Percentiles rank a stretch among this genome's conserved stretches.
Conservation (phyloP, 2,113 vertebrate species). For the Myrmophylax atrothorax region DNA sequence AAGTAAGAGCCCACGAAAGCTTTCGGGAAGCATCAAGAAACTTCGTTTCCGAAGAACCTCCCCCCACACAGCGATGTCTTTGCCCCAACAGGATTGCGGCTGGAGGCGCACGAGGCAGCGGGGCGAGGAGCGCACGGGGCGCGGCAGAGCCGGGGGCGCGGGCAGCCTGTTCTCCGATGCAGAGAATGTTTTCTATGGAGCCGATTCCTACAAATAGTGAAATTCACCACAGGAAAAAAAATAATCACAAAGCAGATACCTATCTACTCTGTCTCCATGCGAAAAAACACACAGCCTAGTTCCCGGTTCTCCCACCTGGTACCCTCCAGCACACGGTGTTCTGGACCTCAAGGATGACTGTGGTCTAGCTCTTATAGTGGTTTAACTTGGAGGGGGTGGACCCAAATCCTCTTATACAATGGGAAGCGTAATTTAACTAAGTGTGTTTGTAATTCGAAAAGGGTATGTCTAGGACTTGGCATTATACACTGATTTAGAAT, state of each 20-base stretch:
- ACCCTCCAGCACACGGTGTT: not conserved
- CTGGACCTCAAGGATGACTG: not conserved
- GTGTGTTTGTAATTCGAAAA: not conserved
- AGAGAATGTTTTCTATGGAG: not conserved
- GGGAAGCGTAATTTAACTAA: not conserved
- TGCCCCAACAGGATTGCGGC: not conserved
- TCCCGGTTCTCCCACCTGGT: not conserved
- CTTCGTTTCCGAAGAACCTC: not conserved
- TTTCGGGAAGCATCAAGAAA: constrained; percentile 31
- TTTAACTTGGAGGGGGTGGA: not conserved
- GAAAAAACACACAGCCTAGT: not conserved
- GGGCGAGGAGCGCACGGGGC: not conserved
- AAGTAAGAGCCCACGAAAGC: not conserved
- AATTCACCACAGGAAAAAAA: not conserved
- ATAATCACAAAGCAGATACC: not conserved
- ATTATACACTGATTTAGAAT: not conserved
- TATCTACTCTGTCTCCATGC: not conserved
- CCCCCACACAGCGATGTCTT: not conserved
- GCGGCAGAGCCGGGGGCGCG: rapidly evolving
- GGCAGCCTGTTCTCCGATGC: not conserved
- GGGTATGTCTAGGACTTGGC: not conserved
- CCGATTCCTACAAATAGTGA: not conserved
- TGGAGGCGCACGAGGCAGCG: not conserved
- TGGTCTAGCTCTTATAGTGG: not conserved
- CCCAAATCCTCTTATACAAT: not conserved